Percentiles rank a stretch among this genome's conserved stretches.
Evolutionary conservation across 2,888 invertebrate genomes (phyloP).

Genomic region (Erebia aethiops): DNA sequence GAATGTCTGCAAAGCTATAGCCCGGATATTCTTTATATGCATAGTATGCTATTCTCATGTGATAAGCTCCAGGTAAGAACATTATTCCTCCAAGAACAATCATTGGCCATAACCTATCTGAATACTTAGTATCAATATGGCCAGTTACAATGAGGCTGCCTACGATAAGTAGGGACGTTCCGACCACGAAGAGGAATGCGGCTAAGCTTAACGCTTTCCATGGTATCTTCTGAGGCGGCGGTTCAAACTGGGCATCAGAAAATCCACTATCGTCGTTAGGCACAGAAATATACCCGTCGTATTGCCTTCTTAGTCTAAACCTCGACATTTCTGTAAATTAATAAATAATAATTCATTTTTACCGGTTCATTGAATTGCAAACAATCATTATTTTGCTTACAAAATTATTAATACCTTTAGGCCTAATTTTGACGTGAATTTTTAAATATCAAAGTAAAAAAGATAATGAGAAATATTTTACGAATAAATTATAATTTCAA

Average conservation of each 20-base stretch:
- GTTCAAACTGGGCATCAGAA: constrained; percentile 87
- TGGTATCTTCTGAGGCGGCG: constrained; percentile 88
- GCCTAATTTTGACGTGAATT: constrained; percentile 3
- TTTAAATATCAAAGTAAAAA: not conserved
- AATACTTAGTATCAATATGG: constrained; percentile 91
- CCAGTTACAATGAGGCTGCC: constrained; percentile 92
- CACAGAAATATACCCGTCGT: constrained; percentile 84
- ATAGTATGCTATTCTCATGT: constrained; percentile 93
- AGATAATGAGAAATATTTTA: too few species aligned
- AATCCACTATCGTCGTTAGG: constrained; percentile 85
- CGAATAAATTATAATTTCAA: not conserved
- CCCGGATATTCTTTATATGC: constrained; percentile 93
- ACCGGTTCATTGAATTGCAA: not conserved
- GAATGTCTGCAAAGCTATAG: constrained; percentile 94
- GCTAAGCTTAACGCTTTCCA: constrained; percentile 93
- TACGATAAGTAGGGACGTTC: constrained; percentile 88
- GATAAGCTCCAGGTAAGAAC: constrained; percentile 96
- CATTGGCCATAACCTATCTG: constrained; percentile 94
- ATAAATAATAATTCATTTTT: constrained; percentile 41
- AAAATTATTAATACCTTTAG: not conserved
- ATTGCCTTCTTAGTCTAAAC: constrained; percentile 81
- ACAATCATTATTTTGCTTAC: not conserved
- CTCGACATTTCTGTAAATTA: constrained; percentile 76
- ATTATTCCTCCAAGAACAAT: constrained; percentile 93
- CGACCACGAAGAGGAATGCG: constrained; percentile 89